Evolutionary conservation across 2,888 invertebrate genomes (phyloP).

Genomic region (Euproctis similis): DNA sequence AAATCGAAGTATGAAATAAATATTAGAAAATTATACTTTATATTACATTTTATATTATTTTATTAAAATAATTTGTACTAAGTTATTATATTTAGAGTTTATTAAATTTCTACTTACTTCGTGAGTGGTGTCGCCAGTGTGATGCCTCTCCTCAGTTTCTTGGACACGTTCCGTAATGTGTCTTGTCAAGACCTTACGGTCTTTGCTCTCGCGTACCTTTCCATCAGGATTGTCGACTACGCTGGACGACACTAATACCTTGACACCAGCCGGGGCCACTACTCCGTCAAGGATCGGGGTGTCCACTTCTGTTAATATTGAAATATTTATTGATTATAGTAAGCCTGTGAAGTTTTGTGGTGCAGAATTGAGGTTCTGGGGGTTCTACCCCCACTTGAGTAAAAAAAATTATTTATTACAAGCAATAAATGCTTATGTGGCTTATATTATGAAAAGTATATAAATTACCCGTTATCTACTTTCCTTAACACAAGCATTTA

Average conservation of each 20-base stretch:
- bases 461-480: no score
- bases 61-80: no score
- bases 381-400: no score
- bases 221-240: conserved; percentile 82
- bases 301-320: conserved; percentile 36
- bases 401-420: no score
- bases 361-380: no score
- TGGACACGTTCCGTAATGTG: conserved; percentile 88
- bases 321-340: neutral
- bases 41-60: no score
- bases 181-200: conserved; percentile 85
- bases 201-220: conserved; percentile 87
- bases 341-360: no score
- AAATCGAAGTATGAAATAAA: no score
- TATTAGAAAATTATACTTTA: no score
- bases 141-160: conserved; percentile 89
- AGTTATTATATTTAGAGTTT: no score
- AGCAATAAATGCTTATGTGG: neutral
- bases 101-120: conserved; percentile 87
- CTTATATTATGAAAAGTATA: no score
- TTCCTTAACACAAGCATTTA: no score
- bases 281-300: conserved; percentile 33
- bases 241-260: conserved; percentile 53
- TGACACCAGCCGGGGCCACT: conserved; percentile 48
- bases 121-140: conserved; percentile 89